Evolutionary conservation across 1,140 invertebrate species (phyloP).

Genomic region (Phthorimaea operculella): DNA sequence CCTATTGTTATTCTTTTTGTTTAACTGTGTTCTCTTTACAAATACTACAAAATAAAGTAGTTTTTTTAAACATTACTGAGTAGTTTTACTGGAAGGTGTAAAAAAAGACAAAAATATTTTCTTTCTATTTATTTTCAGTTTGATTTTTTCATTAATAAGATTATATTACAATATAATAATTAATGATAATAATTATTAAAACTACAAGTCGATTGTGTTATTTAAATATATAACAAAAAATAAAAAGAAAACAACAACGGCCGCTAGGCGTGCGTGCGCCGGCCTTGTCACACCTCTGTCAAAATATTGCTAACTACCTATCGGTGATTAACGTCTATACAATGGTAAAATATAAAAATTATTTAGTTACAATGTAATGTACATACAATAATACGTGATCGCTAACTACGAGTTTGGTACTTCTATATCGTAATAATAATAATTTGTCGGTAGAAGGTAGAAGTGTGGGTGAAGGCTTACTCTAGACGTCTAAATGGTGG

Average conservation of each 20-base stretch:
- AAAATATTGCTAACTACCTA: constrained; percentile 54
- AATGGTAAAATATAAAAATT: constrained; percentile 65
- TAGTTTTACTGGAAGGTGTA: background rate
- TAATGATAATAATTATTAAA: constrained; percentile 68
- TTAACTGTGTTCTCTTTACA: constrained; percentile 11
- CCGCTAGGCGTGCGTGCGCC: constrained; percentile 28
- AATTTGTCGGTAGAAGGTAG: constrained; percentile 34
- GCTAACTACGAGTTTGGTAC: constrained; percentile 65
- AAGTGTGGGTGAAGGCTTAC: constrained; percentile 39
- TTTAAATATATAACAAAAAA: constrained; percentile 67
- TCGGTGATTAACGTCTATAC: constrained; percentile 57
- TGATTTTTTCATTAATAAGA: constrained; percentile 67
- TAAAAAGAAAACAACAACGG: constrained; percentile 59
- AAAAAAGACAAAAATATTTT: constrained; percentile 31
- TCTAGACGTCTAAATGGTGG: constrained; percentile 51
- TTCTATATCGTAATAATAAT: constrained; percentile 55
- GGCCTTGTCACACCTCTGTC: constrained; percentile 47
- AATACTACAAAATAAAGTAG: constrained; percentile 14
- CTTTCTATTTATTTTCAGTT: constrained; percentile 64
- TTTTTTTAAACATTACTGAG: constrained; percentile 19
- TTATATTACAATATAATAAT: constrained; percentile 68
- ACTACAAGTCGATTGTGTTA: constrained; percentile 65
- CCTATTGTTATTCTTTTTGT: no score
- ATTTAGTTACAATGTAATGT: constrained; percentile 64
- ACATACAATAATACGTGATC: constrained; percentile 60